These are phyloP conservation scores for Cinclus mexicanus DNA, from an alignment of 2,113 vertebrate species.

Conservation along the genomic window DNA sequence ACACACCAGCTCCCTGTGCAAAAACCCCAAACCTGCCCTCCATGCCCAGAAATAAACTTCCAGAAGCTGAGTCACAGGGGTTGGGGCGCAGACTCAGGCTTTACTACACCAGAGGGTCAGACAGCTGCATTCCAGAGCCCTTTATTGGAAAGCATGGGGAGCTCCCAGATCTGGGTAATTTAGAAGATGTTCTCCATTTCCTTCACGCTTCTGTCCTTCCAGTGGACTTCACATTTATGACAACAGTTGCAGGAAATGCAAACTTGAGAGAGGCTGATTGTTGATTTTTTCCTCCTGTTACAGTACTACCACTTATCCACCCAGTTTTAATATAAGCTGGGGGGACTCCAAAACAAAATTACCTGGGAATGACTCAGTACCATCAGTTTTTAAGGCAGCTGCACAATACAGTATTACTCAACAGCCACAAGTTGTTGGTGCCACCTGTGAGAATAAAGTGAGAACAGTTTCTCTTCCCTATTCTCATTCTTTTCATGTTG, in stretches of 20 bases:
- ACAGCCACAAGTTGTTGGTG: neutral
- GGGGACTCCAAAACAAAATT: neutral
- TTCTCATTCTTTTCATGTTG: neutral
- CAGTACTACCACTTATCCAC: accelerated
- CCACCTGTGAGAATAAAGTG: neutral
- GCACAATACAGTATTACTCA: neutral
- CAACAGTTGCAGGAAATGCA: neutral
- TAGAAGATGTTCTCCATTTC: neutral
- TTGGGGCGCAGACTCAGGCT: neutral
- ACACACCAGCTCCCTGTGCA: neutral
- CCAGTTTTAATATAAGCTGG: neutral
- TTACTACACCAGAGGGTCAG: neutral
- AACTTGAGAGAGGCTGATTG: neutral
- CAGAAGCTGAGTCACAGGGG: neutral
- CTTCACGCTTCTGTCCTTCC: neutral
- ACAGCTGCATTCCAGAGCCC: neutral
- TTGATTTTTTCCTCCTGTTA: neutral
- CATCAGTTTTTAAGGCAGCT: neutral
- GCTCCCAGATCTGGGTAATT: neutral
- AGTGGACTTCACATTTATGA: neutral
- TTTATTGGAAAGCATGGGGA: accelerated
- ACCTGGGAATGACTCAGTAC: neutral
- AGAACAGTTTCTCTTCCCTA: neutral
- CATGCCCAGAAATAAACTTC: neutral
- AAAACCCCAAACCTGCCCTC: neutral